Evolutionary conservation across 2,888 invertebrate species (phyloP), one percentile per base, ranked within the genome.

Genomic region (Drosophila histrio): DNA sequence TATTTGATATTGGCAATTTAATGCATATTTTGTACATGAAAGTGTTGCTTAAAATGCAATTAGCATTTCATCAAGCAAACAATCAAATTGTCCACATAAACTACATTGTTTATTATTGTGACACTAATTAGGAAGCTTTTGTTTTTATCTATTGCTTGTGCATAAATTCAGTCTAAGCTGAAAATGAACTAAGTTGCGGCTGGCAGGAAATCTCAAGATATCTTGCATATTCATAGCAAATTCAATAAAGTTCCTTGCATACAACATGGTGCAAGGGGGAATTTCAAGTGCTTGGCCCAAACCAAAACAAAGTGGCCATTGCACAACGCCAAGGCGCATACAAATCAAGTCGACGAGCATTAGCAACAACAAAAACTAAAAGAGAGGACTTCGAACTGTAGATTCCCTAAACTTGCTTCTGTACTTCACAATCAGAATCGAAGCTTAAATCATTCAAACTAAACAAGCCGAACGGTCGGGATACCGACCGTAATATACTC

Each of bases 261-360:
- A 21, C 21, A 43, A 38, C 36, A 41, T 41, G 39, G 26, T n/a
- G 17, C 56, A 66, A 50, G 50, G 19, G 83, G 77, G 64, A 72
- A 72, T 86, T 66, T 63, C 82, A 67, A 85, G 76, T 63, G 59
- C 34, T 61, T 53, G 61, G 52, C 61, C 38, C 54, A 69, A 63
- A 66, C 63, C 73, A 79, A 80, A 73, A 64, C 83, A 75, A 70
- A 79, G 79, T 88, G 88, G 85, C 81, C 65, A 36, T 68, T 79
- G 79, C 78, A 72, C 34, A 41, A 52, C 65, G 73, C 63, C 87
- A 72, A 65, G 69, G 57, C 82, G 74, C 86, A 80, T 85, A 82
- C 79, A 80, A 80, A 80, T 84, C 81, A 87, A 84, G 57, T 53
- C 34, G 47, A 75, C 63, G 46, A 43, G 43, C 53, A 30, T n/a